A percentile compares a stretch with the other conserved stretches of the same genome.
These are phyloP conservation scores for Nyctalus aviator DNA, from an alignment of 2,797 vertebrate genomes.

Conservation along the genomic window DNA sequence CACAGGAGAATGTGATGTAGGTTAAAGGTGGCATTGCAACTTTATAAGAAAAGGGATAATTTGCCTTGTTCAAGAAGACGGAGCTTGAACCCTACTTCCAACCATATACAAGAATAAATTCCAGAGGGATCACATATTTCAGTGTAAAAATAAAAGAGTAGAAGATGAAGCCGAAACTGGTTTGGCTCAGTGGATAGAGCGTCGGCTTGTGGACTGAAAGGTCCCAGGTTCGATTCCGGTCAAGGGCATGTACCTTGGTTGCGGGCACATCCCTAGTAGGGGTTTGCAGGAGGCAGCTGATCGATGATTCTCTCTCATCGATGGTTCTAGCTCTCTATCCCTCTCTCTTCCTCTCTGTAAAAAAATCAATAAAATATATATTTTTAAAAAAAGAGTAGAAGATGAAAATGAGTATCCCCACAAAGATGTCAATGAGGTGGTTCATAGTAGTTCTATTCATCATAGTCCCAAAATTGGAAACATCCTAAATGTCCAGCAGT, in stretches of 20 bases:
- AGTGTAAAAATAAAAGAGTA: not conserved
- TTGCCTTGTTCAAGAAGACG: not conserved
- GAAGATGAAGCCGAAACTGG: too few relatives aligned
- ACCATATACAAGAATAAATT: not conserved
- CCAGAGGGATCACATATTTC: not conserved
- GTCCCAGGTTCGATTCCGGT: too few relatives aligned
- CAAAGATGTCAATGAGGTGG: not conserved
- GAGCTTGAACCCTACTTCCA: not conserved
- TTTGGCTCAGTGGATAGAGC: too few relatives aligned
- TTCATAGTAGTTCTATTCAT: not conserved
- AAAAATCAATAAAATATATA: too few relatives aligned
- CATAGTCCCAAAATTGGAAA: not conserved
- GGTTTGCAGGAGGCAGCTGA: too few relatives aligned
- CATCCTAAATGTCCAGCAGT: not conserved
- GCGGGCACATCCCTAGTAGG: too few relatives aligned
- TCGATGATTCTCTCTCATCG: too few relatives aligned
- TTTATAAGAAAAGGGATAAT: not conserved
- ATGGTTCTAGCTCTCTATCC: too few relatives aligned
- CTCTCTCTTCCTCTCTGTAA: too few relatives aligned
- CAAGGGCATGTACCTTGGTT: too few relatives aligned
- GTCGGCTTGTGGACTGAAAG: too few relatives aligned
- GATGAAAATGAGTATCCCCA: not conserved
- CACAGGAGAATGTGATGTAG: accelerated
- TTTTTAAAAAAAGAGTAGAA: not conserved
- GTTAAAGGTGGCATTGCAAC: not conserved